These are phyloP conservation scores for Leiothrix lutea DNA, from an alignment of 2,113 vertebrate genomes.

Conservation along the genomic window DNA sequence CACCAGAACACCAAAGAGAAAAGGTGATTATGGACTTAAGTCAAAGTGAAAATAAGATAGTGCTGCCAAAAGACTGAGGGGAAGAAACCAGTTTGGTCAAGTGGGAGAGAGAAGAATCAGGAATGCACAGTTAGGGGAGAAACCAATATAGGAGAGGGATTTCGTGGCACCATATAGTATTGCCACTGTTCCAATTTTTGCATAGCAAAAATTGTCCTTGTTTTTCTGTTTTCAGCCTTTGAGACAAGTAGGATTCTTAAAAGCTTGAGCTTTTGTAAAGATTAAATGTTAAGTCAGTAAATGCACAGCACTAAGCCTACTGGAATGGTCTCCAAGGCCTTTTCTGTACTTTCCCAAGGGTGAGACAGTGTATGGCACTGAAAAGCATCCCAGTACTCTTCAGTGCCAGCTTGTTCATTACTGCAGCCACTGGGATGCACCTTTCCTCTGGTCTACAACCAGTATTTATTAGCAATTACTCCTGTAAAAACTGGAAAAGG, in stretches of 20 bases:
- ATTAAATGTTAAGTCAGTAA: neutral
- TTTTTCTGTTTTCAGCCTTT: neutral
- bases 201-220: neutral
- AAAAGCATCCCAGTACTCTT: neutral
- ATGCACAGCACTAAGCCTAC: neutral
- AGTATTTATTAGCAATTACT: neutral
- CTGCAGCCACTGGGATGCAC: neutral
- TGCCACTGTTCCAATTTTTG: neutral
- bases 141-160: neutral
- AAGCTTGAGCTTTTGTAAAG: neutral
- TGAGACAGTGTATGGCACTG: rapidly evolving
- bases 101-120: neutral
- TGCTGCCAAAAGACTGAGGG: neutral
- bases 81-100: neutral
- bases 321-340: neutral
- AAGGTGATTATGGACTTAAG: neutral
- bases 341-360: neutral
- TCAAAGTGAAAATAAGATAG: neutral
- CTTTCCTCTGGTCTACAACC: neutral
- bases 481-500: neutral
- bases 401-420: neutral
- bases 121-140: neutral
- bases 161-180: rapidly evolving
- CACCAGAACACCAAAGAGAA: neutral
- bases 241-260: neutral